These are phyloP conservation scores for Champsocephalus gunnari DNA, from an alignment of 2,797 vertebrate genomes.

Conservation along the genomic window DNA sequence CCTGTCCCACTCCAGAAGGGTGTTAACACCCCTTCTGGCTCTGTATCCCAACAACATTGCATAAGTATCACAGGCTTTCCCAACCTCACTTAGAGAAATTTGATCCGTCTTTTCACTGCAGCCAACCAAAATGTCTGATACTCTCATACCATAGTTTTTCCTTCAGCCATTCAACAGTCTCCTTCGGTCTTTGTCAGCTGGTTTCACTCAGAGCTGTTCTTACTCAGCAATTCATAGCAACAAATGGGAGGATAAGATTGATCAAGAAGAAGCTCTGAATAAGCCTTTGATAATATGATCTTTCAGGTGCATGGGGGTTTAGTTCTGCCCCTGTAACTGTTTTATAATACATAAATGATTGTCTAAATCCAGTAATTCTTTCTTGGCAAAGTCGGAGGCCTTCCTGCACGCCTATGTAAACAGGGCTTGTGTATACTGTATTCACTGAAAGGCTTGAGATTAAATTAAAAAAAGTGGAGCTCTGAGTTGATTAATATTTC, in stretches of 20 bases:
- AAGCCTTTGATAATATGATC: slow-evolving; percentile 40
- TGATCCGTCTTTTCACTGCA: slow-evolving; percentile 52
- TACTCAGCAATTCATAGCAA: slow-evolving; percentile 10
- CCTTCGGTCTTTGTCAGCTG: slow-evolving; percentile 45
- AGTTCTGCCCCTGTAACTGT: slow-evolving; percentile 17
- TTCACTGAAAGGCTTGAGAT: slow-evolving; percentile 30
- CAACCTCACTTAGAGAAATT: slow-evolving; percentile 67
- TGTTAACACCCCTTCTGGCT: slow-evolving; percentile 84
- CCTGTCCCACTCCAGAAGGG: slow-evolving; percentile 77
- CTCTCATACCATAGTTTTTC: slow-evolving; percentile 60
- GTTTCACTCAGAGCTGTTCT: slow-evolving; percentile 16
- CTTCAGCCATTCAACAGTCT: slow-evolving; percentile 49
- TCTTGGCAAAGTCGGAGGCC: slow-evolving; percentile 44
- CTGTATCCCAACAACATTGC: slow-evolving; percentile 73
- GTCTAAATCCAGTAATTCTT: slow-evolving; percentile 49
- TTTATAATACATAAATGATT: slow-evolving; percentile 43
- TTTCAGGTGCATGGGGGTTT: slow-evolving; percentile 9
- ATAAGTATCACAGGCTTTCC: slow-evolving; percentile 76
- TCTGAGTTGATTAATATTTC: slow-evolving; percentile 26
- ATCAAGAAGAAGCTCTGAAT: slow-evolving; percentile 28
- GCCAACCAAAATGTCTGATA: slow-evolving; percentile 62
- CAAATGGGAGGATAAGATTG: slow-evolving; percentile 27
- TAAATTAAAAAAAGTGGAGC: slow-evolving; percentile 33
- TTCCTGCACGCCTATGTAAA: slow-evolving; percentile 48
- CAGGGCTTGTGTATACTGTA: slow-evolving; percentile 39